phyloP scores from a whole-genome alignment of 2,113 vertebrate species.

The Scomber scombrus region DNA sequence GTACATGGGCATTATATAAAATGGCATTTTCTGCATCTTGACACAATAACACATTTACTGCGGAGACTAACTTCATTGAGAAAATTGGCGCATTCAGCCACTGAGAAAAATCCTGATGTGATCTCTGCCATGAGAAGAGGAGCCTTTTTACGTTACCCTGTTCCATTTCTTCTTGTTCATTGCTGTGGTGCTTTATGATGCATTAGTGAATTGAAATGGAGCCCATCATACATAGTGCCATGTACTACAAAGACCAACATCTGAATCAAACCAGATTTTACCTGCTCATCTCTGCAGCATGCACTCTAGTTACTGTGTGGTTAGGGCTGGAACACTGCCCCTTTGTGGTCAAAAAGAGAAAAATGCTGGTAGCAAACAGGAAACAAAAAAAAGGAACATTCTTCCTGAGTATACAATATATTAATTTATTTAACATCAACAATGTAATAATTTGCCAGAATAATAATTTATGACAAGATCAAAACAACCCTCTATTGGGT shows the following conservation, averaged over 20 bases:
- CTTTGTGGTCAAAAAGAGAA: constrained; percentile 70
- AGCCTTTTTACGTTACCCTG: neutral
- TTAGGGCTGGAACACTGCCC: constrained; percentile 66
- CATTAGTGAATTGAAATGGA: neutral
- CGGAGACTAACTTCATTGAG: constrained; percentile 21
- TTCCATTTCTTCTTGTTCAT: constrained; percentile 7
- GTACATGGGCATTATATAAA: constrained; percentile 12
- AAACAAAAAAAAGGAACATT: neutral
- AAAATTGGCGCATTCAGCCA: neutral
- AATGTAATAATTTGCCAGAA: neutral
- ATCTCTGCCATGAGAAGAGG: neutral
- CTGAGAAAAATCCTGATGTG: constrained; percentile 2
- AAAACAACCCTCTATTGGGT: neutral
- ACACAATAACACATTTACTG: constrained; percentile 21
- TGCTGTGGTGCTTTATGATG: neutral
- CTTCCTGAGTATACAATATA: neutral
- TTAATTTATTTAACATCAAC: neutral
- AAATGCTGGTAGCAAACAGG: neutral
- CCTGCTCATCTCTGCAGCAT: constrained; percentile 16
- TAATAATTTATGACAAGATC: neutral
- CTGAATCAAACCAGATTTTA: constrained; percentile 39
- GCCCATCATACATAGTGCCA: neutral
- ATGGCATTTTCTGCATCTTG: constrained; percentile 19
- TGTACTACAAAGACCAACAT: constrained; percentile 4
- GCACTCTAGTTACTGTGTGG: neutral